These are phyloP conservation scores for Aspidiotus rigidus DNA, from an alignment of 2,888 invertebrate species.

Conservation along the genomic window DNA sequence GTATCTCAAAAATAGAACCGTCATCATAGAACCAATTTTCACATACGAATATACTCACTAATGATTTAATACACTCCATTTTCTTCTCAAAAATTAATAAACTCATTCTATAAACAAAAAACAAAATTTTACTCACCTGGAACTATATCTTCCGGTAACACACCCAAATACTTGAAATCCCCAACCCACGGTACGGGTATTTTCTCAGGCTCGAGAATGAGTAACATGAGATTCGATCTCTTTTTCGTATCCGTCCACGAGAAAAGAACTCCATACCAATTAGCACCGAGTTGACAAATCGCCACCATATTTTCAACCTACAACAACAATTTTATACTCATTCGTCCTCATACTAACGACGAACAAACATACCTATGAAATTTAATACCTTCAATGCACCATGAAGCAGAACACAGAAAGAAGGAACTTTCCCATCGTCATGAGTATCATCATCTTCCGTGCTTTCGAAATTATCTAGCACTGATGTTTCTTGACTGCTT, in stretches of 20 bases:
- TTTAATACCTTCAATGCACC: conserved; percentile 68
- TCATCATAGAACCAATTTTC: too few species aligned
- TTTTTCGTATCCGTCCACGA: conserved; percentile 89
- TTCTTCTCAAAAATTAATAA: too few species aligned
- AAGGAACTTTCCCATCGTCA: conserved; percentile 72
- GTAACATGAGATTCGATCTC: conserved; percentile 85
- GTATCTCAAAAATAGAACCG: too few species aligned
- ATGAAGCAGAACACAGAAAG: conserved; percentile 85
- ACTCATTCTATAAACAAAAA: not conserved
- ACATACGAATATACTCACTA: too few species aligned
- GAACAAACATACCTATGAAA: conserved; percentile 9
- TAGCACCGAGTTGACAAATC: conserved; percentile 67
- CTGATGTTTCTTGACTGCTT: conserved; percentile 38
- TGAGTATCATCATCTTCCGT: conserved; percentile 38
- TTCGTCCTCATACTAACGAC: not conserved
- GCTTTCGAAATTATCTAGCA: conserved; percentile 19
- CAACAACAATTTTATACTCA: conserved; percentile 20
- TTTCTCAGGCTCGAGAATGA: conserved; percentile 68
- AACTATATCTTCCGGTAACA: conserved; percentile 41
- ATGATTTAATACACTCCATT: too few species aligned
- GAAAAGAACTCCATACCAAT: conserved; percentile 91
- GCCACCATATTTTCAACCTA: conserved; percentile 84
- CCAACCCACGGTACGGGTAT: conserved; percentile 85
- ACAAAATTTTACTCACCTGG: conserved; percentile 5
- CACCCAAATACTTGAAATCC: conserved; percentile 64